Percentiles rank a stretch among this genome's conserved stretches.
phyloP scores from a whole-genome alignment of 2,888 invertebrate genomes.

The Caenorhabditis afra region DNA sequence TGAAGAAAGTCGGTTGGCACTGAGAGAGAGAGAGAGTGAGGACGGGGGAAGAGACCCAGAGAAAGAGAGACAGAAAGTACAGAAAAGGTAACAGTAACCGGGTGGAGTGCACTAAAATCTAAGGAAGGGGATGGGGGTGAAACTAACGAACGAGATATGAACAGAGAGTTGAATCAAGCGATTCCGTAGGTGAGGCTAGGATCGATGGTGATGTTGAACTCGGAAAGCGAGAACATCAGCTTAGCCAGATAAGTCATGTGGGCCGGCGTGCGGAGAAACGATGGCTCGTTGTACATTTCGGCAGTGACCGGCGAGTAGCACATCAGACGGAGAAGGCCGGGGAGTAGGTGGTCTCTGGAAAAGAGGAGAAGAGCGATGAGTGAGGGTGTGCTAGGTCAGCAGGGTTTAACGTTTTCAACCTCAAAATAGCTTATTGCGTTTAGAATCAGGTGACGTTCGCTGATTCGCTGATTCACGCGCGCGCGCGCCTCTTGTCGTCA shows the following conservation, averaged over 20 bases:
- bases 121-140: constrained; percentile 6
- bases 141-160: constrained; percentile 39
- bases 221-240: constrained; percentile 77
- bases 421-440: neutral
- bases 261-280: constrained; percentile 87
- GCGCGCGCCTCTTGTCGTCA: no score
- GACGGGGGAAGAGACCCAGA: constrained; percentile 35
- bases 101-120: constrained; percentile 27
- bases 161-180: constrained; percentile 30
- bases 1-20: constrained; percentile 38
- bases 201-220: constrained; percentile 79
- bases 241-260: constrained; percentile 75
- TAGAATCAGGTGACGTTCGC: constrained; percentile 29
- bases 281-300: constrained; percentile 96
- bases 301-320: constrained; percentile 90
- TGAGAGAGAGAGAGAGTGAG: constrained; percentile 37
- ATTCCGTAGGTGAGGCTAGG: constrained; percentile 79
- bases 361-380: neutral
- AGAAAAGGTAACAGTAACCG: constrained; percentile 39
- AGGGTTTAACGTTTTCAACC: neutral
- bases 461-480: constrained; percentile 15
- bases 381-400: no score
- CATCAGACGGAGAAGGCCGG: constrained; percentile 93
- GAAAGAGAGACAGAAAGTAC: constrained; percentile 35
- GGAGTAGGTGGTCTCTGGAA: constrained; percentile 84